phyloP scores from a whole-genome alignment of 2,888 invertebrate genomes.

The Pegoplata infirma region DNA sequence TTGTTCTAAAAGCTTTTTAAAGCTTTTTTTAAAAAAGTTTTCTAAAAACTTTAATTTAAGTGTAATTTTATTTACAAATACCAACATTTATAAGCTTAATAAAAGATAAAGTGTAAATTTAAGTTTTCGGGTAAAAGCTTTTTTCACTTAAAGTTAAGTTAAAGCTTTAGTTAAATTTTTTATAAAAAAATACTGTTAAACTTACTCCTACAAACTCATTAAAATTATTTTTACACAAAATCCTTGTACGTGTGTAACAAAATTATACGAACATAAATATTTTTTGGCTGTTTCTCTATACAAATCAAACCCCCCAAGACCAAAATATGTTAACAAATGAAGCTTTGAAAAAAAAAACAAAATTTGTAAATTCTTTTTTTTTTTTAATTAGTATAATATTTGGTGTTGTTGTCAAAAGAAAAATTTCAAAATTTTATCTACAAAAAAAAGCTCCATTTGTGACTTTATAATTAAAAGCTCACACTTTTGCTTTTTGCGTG shows the following conservation, averaged over 20 bases:
- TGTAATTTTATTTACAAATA: no score
- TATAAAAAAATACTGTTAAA: background rate
- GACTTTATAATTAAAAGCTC: background rate
- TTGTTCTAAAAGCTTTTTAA: no score
- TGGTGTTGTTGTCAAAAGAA: background rate
- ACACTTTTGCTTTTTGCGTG: slow-evolving; percentile 47
- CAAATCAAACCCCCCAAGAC: background rate
- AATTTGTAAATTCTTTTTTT: background rate
- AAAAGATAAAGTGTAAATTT: no score
- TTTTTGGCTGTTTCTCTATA: background rate
- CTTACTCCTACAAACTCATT: slow-evolving; percentile 5
- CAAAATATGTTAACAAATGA: background rate
- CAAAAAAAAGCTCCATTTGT: slow-evolving; percentile 41
- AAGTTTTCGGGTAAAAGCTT: no score
- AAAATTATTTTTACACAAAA: background rate
- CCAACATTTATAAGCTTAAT: no score
- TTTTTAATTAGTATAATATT: background rate
- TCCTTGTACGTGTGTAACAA: background rate
- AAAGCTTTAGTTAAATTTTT: no score
- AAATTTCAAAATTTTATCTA: background rate
- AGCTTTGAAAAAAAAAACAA: background rate
- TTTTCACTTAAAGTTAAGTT: no score
- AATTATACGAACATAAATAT: background rate
- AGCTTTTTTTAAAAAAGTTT: no score
- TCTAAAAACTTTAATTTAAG: no score